Conservation (phyloP, 2,888 invertebrate species). For the Dryomyza anilis region DNA sequence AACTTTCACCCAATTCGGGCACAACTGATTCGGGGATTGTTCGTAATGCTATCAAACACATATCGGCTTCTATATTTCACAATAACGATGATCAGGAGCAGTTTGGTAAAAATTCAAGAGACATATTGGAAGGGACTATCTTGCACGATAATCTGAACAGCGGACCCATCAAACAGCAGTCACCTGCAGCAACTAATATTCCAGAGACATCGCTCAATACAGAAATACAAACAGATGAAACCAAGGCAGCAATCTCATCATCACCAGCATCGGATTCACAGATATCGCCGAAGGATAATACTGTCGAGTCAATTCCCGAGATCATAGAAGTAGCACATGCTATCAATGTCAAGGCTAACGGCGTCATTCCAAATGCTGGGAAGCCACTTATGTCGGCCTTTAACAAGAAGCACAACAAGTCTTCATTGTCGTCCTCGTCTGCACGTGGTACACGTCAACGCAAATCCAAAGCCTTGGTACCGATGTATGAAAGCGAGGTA, state of each 20-base stretch:
- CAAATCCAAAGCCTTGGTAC: conserved; percentile 61
- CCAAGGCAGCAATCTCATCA: conserved; percentile 54
- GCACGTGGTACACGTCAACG: conserved; percentile 51
- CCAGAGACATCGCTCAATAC: conserved; percentile 57
- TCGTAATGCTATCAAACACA: no score
- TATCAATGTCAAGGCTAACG: conserved; percentile 52
- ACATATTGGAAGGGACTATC: no score
- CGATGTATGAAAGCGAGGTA: conserved; percentile 68
- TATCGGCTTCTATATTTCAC: no score
- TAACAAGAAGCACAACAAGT: conserved; percentile 56
- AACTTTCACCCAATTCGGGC: no score
- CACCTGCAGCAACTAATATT: conserved; percentile 36
- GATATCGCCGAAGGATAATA: conserved; percentile 43
- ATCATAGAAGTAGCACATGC: neutral
- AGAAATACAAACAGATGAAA: conserved; percentile 57
- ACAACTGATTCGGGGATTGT: no score
- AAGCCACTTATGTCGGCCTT: conserved; percentile 56
- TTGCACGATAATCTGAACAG: no score
- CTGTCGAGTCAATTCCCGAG: neutral
- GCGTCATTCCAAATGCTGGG: conserved; percentile 58
- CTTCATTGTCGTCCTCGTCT: no score
- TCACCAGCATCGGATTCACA: conserved; percentile 56
- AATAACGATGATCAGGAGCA: no score
- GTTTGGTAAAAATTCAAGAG: no score
- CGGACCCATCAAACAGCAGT: no score